Percentiles rank a stretch among this genome's conserved stretches.
Conservation (phyloP, 2,888 invertebrate species). For the Augochlorella aurata region DNA sequence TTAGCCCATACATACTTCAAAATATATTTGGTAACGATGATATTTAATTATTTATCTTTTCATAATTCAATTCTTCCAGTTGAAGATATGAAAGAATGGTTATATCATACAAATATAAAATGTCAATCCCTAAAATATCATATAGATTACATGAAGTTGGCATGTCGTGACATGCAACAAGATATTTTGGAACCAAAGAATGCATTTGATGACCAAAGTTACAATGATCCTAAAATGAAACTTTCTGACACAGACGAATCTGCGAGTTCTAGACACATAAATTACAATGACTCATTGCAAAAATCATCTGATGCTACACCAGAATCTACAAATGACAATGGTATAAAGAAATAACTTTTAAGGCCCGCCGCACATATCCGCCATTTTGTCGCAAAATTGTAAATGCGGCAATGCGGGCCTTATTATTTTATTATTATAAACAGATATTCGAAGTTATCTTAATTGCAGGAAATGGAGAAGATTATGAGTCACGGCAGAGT, state of each 20-base stretch:
- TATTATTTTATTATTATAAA: background rate
- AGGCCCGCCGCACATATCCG: too few relatives aligned
- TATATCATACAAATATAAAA: slow-evolving; percentile 80
- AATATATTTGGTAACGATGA: background rate
- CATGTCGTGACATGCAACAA: slow-evolving; percentile 73
- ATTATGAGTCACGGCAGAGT: background rate
- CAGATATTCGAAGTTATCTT: background rate
- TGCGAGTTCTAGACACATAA: background rate
- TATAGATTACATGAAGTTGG: slow-evolving; percentile 81
- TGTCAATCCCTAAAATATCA: slow-evolving; percentile 81
- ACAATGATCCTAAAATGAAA: slow-evolving; percentile 6
- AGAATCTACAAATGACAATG: slow-evolving; percentile 35
- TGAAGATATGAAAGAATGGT: slow-evolving; percentile 80
- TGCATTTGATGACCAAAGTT: background rate
- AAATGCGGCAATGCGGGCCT: background rate
- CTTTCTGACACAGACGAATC: background rate
- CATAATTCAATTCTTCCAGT: slow-evolving; percentile 25
- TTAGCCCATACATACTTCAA: too few relatives aligned
- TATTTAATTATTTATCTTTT: background rate
- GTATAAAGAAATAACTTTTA: slow-evolving; percentile 1
- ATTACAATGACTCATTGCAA: slow-evolving; percentile 33
- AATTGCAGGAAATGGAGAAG: slow-evolving; percentile 9
- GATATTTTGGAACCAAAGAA: slow-evolving; percentile 58
- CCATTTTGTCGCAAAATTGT: too few relatives aligned
- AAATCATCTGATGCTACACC: slow-evolving; percentile 17